Conservation (phyloP, 2,888 invertebrate genomes). For the Amorpha juglandis region DNA sequence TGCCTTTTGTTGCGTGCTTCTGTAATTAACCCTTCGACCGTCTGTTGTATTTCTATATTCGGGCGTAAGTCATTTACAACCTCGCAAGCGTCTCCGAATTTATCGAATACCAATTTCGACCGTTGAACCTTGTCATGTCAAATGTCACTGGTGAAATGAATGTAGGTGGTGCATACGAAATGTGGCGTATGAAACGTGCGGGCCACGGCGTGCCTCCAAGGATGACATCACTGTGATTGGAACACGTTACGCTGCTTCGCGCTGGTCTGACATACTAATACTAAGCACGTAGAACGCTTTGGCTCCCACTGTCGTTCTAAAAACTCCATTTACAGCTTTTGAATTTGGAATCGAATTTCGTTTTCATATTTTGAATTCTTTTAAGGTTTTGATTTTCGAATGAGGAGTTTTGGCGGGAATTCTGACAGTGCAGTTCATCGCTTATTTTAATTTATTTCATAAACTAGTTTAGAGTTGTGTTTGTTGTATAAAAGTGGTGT, state of each 20-base stretch:
- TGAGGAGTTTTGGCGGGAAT: too few species aligned
- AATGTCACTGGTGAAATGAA: conserved; percentile 63
- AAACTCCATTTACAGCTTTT: conserved; percentile 29
- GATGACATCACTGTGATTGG: conserved; percentile 69
- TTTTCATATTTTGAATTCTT: neutral
- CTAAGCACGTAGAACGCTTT: conserved; percentile 1
- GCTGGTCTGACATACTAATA: neutral
- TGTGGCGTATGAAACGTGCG: conserved; percentile 37
- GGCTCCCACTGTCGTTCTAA: neutral
- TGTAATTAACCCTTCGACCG: too few species aligned
- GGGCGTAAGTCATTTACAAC: neutral
- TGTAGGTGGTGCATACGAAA: conserved; percentile 59
- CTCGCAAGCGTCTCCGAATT: conserved; percentile 15
- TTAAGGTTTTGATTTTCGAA: neutral
- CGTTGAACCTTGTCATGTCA: conserved; percentile 57
- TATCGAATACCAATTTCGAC: conserved; percentile 43
- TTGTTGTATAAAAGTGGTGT: too few species aligned
- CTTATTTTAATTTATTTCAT: too few species aligned
- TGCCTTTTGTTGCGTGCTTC: too few species aligned
- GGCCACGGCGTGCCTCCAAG: conserved; percentile 37
- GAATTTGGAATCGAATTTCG: neutral
- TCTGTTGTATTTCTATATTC: too few species aligned
- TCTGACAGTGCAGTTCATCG: too few species aligned
- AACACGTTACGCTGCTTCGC: conserved; percentile 39
- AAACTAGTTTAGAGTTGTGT: too few species aligned